Evolutionary conservation across 2,797 vertebrate genomes (phyloP).

Genomic region (Sternarchorhynchus goeldii): DNA sequence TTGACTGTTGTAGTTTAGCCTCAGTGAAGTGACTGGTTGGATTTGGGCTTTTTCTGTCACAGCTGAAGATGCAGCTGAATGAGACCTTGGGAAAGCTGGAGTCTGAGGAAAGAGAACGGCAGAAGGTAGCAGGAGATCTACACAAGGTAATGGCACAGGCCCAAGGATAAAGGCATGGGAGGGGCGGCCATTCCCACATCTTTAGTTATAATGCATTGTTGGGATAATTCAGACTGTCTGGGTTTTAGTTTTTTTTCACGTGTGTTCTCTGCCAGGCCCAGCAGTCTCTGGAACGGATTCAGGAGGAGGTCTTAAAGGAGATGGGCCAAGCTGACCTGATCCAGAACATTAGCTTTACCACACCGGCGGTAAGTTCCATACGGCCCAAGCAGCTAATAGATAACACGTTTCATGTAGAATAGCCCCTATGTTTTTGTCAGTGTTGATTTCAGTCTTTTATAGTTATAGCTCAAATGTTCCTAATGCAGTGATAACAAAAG

Average conservation of each 20-base stretch:
- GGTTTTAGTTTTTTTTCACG: too few relatives aligned
- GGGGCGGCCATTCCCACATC: background rate
- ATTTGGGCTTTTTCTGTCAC: slow-evolving; percentile 61
- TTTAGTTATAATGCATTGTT: too few relatives aligned
- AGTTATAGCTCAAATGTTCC: background rate
- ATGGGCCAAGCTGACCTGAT: slow-evolving; percentile 82
- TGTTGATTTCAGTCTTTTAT: too few relatives aligned
- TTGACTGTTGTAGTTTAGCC: background rate
- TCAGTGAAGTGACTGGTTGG: background rate
- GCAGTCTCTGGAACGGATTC: slow-evolving; percentile 90
- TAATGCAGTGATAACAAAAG: background rate
- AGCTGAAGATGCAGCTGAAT: slow-evolving; percentile 92
- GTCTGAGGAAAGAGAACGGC: slow-evolving; percentile 85
- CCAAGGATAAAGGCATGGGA: background rate
- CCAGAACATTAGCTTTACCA: slow-evolving; percentile 85
- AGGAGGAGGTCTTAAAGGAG: slow-evolving; percentile 88
- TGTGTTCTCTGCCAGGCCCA: slow-evolving; percentile 79
- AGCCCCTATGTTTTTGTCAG: background rate
- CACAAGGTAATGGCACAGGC: slow-evolving; percentile 73
- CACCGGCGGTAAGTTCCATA: slow-evolving; percentile 78
- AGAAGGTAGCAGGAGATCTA: slow-evolving; percentile 89
- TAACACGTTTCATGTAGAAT: background rate
- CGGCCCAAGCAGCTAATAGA: background rate
- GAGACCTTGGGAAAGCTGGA: slow-evolving; percentile 88
- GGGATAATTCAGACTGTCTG: too few relatives aligned